These are phyloP conservation scores for Heliconius hewitsoni DNA, from an alignment of 1,140 invertebrate species.

Conservation along the genomic window DNA sequence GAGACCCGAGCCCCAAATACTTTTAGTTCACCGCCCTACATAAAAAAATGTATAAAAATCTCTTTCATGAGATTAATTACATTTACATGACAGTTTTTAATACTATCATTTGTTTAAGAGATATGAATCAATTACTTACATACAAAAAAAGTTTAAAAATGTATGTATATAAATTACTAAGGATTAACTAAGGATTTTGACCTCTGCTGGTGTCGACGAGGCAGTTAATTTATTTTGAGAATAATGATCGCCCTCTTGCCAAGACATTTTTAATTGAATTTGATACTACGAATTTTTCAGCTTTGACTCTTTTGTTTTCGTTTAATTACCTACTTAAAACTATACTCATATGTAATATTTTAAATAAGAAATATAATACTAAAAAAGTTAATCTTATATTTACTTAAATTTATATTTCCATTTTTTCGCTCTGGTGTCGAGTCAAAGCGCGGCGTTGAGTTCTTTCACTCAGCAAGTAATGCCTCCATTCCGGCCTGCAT, in stretches of 20 bases:
- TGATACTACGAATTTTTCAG: not conserved
- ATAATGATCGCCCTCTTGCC: slow-evolving; percentile 17
- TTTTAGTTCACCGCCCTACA: not conserved
- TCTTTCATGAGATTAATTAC: not conserved
- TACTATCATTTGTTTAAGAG: slow-evolving; percentile 12
- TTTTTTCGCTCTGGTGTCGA: too few relatives aligned
- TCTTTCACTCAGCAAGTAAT: too few relatives aligned
- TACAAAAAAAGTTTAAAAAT: not conserved
- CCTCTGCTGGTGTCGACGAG: slow-evolving; percentile 22
- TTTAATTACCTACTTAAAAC: not conserved
- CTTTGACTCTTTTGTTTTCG: not conserved
- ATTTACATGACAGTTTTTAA: not conserved
- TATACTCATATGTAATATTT: not conserved
- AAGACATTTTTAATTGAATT: slow-evolving; percentile 10
- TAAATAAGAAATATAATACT: too few relatives aligned
- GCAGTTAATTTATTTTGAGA: slow-evolving; percentile 31
- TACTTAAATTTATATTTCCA: too few relatives aligned
- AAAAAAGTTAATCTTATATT: too few relatives aligned
- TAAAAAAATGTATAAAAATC: not conserved
- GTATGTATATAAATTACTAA: not conserved
- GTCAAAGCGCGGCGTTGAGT: too few relatives aligned
- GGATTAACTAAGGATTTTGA: slow-evolving; percentile 24
- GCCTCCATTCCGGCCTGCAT: too few relatives aligned
- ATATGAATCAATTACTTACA: not conserved
- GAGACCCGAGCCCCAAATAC: not conserved